These are phyloP conservation scores for Oreochromis tanganicae DNA, from an alignment of 2,113 vertebrate species.

Conservation along the genomic window DNA sequence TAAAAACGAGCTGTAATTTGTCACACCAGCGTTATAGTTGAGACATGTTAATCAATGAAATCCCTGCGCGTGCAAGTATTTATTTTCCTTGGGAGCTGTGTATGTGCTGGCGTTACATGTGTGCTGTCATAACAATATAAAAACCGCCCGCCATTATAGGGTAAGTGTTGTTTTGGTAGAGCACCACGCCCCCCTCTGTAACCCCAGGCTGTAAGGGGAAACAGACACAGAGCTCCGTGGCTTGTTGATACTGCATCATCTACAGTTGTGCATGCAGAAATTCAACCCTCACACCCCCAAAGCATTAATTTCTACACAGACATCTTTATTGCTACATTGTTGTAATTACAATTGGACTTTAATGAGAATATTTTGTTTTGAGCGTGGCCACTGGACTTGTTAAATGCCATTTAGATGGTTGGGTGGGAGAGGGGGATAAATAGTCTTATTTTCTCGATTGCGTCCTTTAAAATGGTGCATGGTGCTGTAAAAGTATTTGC, in stretches of 20 bases:
- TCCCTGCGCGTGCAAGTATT: neutral
- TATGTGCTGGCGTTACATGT: neutral
- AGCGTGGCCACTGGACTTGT: neutral
- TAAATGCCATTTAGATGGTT: neutral
- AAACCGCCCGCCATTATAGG: conserved; percentile 69
- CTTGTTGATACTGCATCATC: conserved; percentile 6
- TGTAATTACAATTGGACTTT: neutral
- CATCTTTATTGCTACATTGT: neutral
- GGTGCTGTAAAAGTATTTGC: neutral
- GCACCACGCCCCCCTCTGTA: conserved; percentile 67
- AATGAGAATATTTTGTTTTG: neutral
- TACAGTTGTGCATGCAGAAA: neutral
- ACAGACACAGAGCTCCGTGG: neutral
- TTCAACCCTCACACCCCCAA: neutral
- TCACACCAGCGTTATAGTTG: too few relatives aligned
- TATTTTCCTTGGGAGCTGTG: neutral
- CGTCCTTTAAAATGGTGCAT: neutral
- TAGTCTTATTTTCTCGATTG: neutral
- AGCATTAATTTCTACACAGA: neutral
- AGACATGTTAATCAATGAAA: neutral
- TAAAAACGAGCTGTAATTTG: neutral
- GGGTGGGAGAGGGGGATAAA: neutral
- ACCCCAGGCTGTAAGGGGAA: conserved; percentile 25
- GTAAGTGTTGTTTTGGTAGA: conserved; percentile 63
- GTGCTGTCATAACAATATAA: conserved; percentile 58